Percentiles rank a stretch among this genome's conserved stretches.
Conservation (phyloP, 1,140 invertebrate species). For the Lasioglossum baleicum region DNA sequence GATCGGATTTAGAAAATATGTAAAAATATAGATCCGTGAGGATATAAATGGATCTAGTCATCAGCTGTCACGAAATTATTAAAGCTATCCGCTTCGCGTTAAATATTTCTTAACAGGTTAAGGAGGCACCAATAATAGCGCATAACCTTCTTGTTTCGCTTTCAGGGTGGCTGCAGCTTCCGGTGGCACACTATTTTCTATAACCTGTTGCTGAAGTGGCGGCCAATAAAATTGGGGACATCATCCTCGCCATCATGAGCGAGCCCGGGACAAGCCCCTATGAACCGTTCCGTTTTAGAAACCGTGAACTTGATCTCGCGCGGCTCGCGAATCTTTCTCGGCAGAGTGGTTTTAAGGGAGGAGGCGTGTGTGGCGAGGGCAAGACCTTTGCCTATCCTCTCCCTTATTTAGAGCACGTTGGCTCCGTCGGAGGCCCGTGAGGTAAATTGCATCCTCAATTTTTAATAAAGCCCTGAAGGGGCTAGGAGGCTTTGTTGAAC, state of each 20-base stretch:
- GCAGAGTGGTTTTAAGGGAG: slow-evolving; percentile 12
- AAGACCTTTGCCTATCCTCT: slow-evolving; percentile 49
- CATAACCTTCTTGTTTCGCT: too few species aligned
- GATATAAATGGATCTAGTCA: too few species aligned
- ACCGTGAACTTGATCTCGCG: background rate
- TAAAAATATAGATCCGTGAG: too few species aligned
- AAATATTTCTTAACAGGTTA: too few species aligned
- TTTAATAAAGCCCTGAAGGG: slow-evolving; percentile 75
- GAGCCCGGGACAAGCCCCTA: background rate
- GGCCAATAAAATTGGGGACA: background rate
- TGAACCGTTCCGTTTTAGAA: background rate
- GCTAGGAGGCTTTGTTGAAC: slow-evolving; percentile 71
- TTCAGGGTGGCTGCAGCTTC: background rate
- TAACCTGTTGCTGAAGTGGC: slow-evolving; percentile 38
- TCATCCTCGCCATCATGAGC: background rate
- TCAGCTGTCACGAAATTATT: too few species aligned
- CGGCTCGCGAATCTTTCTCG: slow-evolving; percentile 39
- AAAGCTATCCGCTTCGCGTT: too few species aligned
- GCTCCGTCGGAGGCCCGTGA: slow-evolving; percentile 58
- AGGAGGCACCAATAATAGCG: too few species aligned
- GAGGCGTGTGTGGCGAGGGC: slow-evolving; percentile 15
- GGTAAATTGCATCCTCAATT: slow-evolving; percentile 77
- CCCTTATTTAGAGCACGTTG: slow-evolving; percentile 74
- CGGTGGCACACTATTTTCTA: background rate
- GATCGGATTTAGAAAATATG: too few species aligned